Base-by-base conservation (phyloP, 2,113 vertebrate genomes). In the rabbit (Oryctolagus cuniculus) region DNA sequence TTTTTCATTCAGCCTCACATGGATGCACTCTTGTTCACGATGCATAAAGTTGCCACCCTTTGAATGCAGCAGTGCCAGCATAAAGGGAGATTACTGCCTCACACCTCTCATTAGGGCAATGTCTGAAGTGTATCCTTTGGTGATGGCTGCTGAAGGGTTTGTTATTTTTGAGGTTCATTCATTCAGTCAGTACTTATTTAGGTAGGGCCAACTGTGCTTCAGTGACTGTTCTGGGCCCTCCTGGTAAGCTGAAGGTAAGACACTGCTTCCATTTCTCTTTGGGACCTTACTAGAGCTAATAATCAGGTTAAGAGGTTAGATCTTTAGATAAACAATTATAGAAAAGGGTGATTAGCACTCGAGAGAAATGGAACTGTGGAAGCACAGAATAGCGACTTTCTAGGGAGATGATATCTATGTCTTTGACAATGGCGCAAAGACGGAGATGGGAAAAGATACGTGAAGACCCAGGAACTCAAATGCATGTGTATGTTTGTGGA, bases 301-400 rank as follows among this genome's bases (percentile, higher is more conserved):
- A 29, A 49, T 79, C 85, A 66, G 19, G 24, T 10, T 83, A 38
- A 74, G 38, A 95, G 78, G 64, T 90, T 49, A 84, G 82, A 92
- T 79, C 24, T n/a, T 87, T 87, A 69, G 74, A 29, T 2, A n/a
- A 61, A 25, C 13, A 55, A 72, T 81, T 75, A 31, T 19, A 44
- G 31, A 81, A 61, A 38, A 25, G 2, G 3, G 4, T 11, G 64
- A 25, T n/a, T 25, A 84, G 15, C 16, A 75, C 25, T 38, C 34
- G 58, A 13, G 90, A 91, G 83, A 88, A 85, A 58, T 10, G 66
- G 19, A 75, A 5, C 36, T n/a, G 0, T 73, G 38, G 44, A 61
- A 82, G 24, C 6, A 44, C 5, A 44, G 63, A 34, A 27, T 11
- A 29, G 27, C 34, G n/a, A 5, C 58, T 29, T 73, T 51, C 58